A percentile compares a stretch with the other conserved stretches of the same genome.
Evolutionary conservation across 2,888 invertebrate genomes (phyloP).

Genomic region (Orthosia gracilis): DNA sequence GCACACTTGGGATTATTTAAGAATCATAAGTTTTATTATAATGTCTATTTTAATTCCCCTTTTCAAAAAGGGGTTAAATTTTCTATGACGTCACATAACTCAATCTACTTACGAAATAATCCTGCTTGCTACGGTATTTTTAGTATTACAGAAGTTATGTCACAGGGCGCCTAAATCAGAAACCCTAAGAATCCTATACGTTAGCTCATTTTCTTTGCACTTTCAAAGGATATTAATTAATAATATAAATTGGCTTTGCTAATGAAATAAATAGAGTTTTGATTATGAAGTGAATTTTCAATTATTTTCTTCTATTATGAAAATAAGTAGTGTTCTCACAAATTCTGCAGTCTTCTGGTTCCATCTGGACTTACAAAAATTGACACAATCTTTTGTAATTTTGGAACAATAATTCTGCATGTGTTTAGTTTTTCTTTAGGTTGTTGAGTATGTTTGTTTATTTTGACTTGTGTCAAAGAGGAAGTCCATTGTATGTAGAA

Average conservation of each 20-base stretch:
- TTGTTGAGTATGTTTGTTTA: neutral
- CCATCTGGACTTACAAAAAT: no score
- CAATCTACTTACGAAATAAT: neutral
- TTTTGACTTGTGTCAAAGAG: neutral
- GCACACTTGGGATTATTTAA: no score
- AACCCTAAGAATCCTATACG: neutral
- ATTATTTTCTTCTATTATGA: neutral
- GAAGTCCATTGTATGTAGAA: no score
- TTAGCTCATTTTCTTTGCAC: neutral
- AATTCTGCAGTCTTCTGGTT: no score
- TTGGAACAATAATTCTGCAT: no score
- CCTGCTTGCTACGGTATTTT: neutral
- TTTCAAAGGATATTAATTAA: neutral
- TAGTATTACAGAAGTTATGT: conserved; percentile 1
- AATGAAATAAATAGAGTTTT: neutral
- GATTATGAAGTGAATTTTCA: neutral
- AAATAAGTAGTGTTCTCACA: neutral
- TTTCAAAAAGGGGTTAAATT: neutral
- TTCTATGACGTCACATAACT: neutral
- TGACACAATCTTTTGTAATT: no score
- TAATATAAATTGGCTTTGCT: neutral
- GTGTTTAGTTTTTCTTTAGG: no score
- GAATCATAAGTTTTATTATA: no score
- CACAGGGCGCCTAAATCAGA: neutral
- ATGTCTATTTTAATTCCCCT: neutral